Evolutionary conservation across 2,113 vertebrate species (phyloP).

Genomic region (Eonycteris spelaea): DNA sequence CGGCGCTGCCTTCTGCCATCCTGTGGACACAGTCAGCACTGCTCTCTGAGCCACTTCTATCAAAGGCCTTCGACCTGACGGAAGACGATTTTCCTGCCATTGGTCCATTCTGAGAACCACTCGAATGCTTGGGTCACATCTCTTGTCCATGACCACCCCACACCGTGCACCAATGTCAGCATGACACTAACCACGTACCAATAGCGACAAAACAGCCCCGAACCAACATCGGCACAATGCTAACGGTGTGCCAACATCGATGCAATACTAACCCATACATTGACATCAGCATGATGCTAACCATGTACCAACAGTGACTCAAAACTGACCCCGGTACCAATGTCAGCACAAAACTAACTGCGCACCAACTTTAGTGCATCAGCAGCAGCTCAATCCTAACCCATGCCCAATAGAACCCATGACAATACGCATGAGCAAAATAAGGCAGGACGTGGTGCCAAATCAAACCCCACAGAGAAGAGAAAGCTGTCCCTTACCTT

Average conservation of each 20-base stretch:
- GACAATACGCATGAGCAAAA: not conserved
- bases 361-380: fast-evolving
- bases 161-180: fast-evolving
- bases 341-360: fast-evolving
- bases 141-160: not conserved
- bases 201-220: no score
- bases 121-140: fast-evolving
- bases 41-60: not conserved
- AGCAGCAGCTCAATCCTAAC: fast-evolving
- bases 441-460: fast-evolving
- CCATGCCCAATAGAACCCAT: fast-evolving
- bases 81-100: not conserved
- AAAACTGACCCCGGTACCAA: fast-evolving
- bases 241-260: fast-evolving
- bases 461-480: not conserved
- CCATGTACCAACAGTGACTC: fast-evolving
- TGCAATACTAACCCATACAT: fast-evolving
- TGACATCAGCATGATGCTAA: fast-evolving
- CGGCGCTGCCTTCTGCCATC: not conserved
- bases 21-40: not conserved
- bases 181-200: fast-evolving
- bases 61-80: fast-evolving
- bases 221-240: fast-evolving
- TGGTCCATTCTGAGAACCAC: not conserved
- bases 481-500: not conserved